These are phyloP conservation scores for Tuta absoluta DNA, from an alignment of 2,888 invertebrate genomes.

Conservation along the genomic window DNA sequence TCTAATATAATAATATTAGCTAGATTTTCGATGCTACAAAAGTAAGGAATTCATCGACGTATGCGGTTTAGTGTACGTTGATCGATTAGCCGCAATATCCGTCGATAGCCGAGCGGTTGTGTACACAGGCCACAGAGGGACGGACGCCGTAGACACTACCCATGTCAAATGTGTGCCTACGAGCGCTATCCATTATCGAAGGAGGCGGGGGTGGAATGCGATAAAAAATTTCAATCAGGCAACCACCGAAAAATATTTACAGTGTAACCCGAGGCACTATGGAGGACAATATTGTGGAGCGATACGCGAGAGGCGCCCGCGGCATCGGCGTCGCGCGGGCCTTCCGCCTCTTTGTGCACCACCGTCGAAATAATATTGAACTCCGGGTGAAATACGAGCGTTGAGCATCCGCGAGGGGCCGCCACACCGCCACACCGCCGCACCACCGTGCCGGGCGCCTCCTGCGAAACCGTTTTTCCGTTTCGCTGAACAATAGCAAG, in stretches of 20 bases:
- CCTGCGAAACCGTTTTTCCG: constrained; percentile 76
- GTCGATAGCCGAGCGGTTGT: constrained; percentile 34
- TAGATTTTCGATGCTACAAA: constrained; percentile 17
- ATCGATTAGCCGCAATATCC: constrained; percentile 31
- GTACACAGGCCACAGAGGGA: constrained; percentile 39
- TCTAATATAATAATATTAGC: background rate
- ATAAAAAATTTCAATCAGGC: constrained; percentile 79
- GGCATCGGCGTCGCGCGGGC: constrained; percentile 61
- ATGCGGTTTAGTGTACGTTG: constrained; percentile 16
- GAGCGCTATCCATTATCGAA: constrained; percentile 71
- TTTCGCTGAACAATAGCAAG: constrained; percentile 69
- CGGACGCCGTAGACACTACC: constrained; percentile 48
- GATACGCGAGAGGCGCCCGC: constrained; percentile 67
- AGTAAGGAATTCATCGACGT: constrained; percentile 1
- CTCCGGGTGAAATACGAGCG: constrained; percentile 77
- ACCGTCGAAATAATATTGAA: constrained; percentile 80
- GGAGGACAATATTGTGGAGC: constrained; percentile 77
- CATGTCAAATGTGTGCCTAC: constrained; percentile 58
- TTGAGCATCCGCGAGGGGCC: constrained; percentile 58
- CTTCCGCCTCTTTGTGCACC: constrained; percentile 74
- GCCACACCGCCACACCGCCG: constrained; percentile 39
- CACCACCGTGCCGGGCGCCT: constrained; percentile 47
- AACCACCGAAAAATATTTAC: constrained; percentile 79
- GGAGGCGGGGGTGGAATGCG: constrained; percentile 68
- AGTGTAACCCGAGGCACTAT: constrained; percentile 75